Percentiles rank a stretch among this genome's conserved stretches.
These are phyloP conservation scores for Arctocebus calabarensis DNA, from an alignment of 2,797 vertebrate genomes.

Conservation along the genomic window DNA sequence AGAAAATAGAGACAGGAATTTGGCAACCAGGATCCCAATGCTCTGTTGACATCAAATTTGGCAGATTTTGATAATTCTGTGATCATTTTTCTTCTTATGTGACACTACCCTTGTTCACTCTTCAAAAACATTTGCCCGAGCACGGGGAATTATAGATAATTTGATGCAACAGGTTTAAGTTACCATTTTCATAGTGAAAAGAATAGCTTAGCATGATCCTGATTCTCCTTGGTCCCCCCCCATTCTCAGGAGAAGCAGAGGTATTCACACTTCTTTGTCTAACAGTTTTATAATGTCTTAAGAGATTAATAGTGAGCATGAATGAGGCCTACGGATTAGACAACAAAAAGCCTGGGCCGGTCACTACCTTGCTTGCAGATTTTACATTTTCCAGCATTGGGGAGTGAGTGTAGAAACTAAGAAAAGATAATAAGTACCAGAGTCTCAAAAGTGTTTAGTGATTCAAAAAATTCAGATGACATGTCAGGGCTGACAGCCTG, in stretches of 20 bases:
- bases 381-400: conserved; percentile 91
- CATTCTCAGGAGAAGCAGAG: conserved; percentile 90
- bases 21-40: conserved; percentile 11
- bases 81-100: conserved; percentile 72
- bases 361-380: conserved; percentile 92
- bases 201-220: conserved; percentile 91
- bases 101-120: conserved; percentile 79
- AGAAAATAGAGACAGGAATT: conserved; percentile 38
- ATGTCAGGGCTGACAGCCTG: conserved; percentile 91
- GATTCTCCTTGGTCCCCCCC: conserved; percentile 91
- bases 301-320: conserved; percentile 98
- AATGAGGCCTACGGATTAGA: conserved; percentile 97
- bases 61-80: conserved; percentile 74
- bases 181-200: conserved; percentile 90
- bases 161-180: conserved; percentile 91
- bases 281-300: conserved; percentile 93
- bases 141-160: conserved; percentile 89
- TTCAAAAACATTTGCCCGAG: conserved; percentile 81
- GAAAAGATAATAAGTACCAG: conserved; percentile 91
- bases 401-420: conserved; percentile 88
- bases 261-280: conserved; percentile 93
- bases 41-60: conserved; percentile 69
- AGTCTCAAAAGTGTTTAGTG: conserved; percentile 92
- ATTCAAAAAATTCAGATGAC: conserved; percentile 93
- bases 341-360: conserved; percentile 89